Conservation (phyloP, 2,113 vertebrate genomes). For the Stomatorhinus ivindoensis region DNA sequence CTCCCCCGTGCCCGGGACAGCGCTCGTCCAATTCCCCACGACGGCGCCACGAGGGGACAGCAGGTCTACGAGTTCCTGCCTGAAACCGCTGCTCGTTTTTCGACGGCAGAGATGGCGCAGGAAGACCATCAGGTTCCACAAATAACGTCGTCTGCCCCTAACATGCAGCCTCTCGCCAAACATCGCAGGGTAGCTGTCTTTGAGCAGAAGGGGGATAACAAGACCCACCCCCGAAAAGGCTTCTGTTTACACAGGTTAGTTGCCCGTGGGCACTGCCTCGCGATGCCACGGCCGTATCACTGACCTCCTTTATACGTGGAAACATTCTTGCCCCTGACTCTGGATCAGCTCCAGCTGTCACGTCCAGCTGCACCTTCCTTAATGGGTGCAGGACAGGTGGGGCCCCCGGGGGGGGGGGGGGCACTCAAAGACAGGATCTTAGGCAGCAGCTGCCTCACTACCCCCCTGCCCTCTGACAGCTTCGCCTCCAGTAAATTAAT, state of each 20-base stretch:
- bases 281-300: slow-evolving; percentile 9
- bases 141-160: background rate
- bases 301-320: background rate
- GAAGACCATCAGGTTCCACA: background rate
- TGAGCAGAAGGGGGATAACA: background rate
- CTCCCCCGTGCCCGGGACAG: background rate
- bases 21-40: background rate
- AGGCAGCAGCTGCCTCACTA: slow-evolving; percentile 47
- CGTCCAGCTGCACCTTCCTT: slow-evolving; percentile 19
- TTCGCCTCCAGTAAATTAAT: slow-evolving; percentile 16
- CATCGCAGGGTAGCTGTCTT: background rate
- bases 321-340: background rate
- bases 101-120: background rate
- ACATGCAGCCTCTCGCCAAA: background rate
- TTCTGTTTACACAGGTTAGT: background rate
- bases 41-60: background rate
- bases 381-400: slow-evolving; percentile 52
- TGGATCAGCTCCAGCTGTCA: slow-evolving; percentile 29
- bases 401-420: slow-evolving; percentile 8
- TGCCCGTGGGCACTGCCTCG: background rate
- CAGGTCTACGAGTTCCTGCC: background rate
- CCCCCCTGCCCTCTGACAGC: slow-evolving; percentile 30
- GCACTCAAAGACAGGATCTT: slow-evolving; percentile 28
- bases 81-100: background rate
- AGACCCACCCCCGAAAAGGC: background rate